Evolutionary conservation across 2,113 vertebrate genomes (phyloP).

Genomic region (Chaenocephalus aceratus): DNA sequence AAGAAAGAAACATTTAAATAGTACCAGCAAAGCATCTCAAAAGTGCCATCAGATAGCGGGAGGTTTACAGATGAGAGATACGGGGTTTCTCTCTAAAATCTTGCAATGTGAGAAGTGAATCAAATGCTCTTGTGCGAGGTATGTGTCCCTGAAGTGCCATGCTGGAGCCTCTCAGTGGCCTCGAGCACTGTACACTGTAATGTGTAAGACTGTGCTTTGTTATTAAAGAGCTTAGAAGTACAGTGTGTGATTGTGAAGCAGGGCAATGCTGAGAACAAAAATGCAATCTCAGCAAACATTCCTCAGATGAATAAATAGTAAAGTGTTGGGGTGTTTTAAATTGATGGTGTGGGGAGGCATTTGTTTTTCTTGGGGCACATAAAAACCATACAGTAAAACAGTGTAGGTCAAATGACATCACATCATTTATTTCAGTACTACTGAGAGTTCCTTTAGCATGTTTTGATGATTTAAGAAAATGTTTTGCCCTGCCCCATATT

Average conservation of each 20-base stretch:
- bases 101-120: conserved; percentile 17
- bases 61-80: conserved; percentile 46
- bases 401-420: not conserved
- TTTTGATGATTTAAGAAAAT: not conserved
- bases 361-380: conserved; percentile 37
- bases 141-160: conserved; percentile 13
- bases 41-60: conserved; percentile 11
- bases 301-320: conserved; percentile 34
- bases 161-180: conserved; percentile 16
- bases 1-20: too few relatives aligned
- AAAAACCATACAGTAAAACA: conserved; percentile 10
- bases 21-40: conserved; percentile 5
- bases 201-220: conserved; percentile 16
- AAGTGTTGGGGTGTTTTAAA: conserved; percentile 38
- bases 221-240: conserved; percentile 26
- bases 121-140: conserved; percentile 31
- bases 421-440: not conserved
- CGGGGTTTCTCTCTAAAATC: conserved; percentile 21
- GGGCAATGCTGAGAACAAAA: conserved; percentile 14
- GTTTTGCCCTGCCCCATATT: too few relatives aligned
- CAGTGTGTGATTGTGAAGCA: conserved; percentile 20
- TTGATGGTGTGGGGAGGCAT: conserved; percentile 19
- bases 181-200: not conserved
- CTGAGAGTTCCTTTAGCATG: not conserved
- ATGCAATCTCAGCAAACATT: conserved; percentile 32